phyloP scores from a whole-genome alignment of 2,888 invertebrate species.

The Tenthredo scrophulariae region DNA sequence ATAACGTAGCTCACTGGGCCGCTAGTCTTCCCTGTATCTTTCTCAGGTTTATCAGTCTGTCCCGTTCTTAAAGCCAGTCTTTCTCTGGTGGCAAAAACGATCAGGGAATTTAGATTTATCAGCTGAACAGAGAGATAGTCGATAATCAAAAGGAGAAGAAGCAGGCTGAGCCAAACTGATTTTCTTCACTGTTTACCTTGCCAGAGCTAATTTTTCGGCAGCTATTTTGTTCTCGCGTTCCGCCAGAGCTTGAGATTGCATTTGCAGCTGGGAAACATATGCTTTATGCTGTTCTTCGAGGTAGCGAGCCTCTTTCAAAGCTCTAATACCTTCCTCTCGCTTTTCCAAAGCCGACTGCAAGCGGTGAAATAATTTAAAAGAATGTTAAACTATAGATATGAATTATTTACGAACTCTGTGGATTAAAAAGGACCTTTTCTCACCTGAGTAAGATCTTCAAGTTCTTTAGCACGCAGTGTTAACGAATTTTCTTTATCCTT shows the following conservation, averaged over 20 bases:
- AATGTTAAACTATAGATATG: not conserved
- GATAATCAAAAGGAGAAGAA: not conserved
- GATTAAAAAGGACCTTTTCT: not conserved
- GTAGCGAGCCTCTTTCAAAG: constrained; percentile 69
- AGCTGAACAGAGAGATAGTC: not conserved
- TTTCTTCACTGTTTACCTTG: constrained; percentile 64
- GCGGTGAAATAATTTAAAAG: not conserved
- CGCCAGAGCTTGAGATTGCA: constrained; percentile 68
- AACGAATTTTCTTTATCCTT: constrained; percentile 70
- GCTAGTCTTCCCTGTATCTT: constrained; percentile 60
- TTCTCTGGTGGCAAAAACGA: constrained; percentile 60
- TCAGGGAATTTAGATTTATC: not conserved
- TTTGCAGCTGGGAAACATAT: constrained; percentile 66
- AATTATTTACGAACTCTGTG: not conserved
- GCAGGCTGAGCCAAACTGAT: not conserved
- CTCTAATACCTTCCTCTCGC: constrained; percentile 71
- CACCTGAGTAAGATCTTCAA: constrained; percentile 73
- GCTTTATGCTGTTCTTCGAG: constrained; percentile 71
- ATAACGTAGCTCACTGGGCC: constrained; percentile 53
- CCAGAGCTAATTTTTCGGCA: constrained; percentile 67
- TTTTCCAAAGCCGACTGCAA: constrained; percentile 69
- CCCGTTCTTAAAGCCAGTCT: constrained; percentile 64
- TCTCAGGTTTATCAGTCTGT: constrained; percentile 69
- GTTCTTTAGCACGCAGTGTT: constrained; percentile 70
- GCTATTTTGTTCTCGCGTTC: constrained; percentile 71